Evolutionary conservation across 2,113 vertebrate genomes (phyloP).

Genomic region (Salvelinus namaycush): DNA sequence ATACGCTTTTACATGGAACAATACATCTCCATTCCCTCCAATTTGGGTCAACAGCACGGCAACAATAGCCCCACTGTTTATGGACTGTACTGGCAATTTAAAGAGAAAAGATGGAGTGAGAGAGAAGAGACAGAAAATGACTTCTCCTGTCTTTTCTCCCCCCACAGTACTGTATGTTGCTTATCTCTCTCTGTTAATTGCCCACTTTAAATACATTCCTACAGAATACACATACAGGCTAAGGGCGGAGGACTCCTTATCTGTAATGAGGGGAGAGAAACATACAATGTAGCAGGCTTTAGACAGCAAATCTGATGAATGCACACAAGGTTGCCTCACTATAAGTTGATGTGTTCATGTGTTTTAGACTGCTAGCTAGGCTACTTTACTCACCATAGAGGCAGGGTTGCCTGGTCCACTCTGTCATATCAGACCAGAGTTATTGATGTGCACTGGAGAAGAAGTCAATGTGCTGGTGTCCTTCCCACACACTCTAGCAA

Average conservation of each 20-base stretch:
- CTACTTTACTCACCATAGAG: neutral
- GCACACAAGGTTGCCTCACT: neutral
- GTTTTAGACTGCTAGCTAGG: neutral
- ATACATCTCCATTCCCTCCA: slow-evolving; percentile 58
- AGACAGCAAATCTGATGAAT: slow-evolving; percentile 17
- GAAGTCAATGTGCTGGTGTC: neutral
- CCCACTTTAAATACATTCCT: slow-evolving; percentile 47
- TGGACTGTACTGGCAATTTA: slow-evolving; percentile 48
- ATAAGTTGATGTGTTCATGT: too few relatives aligned
- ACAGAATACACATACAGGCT: slow-evolving; percentile 41
- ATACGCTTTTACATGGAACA: slow-evolving; percentile 54
- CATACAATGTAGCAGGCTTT: slow-evolving; percentile 13
- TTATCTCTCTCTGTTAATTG: slow-evolving; percentile 63
- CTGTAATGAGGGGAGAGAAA: slow-evolving; percentile 28
- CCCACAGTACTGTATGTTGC: slow-evolving; percentile 33
- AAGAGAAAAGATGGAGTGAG: slow-evolving; percentile 23
- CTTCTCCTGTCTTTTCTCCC: slow-evolving; percentile 53
- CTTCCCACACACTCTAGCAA: neutral
- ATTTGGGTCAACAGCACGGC: slow-evolving; percentile 58
- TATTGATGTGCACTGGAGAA: slow-evolving; percentile 3
- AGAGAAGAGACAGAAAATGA: slow-evolving; percentile 50
- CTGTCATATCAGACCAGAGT: neutral
- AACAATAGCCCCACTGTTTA: slow-evolving; percentile 58
- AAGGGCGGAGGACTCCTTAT: slow-evolving; percentile 14
- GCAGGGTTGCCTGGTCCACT: neutral